Evolutionary conservation across 64 coral and sea anemone genomes (phyloP).

Genomic region (Pocillopora damicornis): DNA sequence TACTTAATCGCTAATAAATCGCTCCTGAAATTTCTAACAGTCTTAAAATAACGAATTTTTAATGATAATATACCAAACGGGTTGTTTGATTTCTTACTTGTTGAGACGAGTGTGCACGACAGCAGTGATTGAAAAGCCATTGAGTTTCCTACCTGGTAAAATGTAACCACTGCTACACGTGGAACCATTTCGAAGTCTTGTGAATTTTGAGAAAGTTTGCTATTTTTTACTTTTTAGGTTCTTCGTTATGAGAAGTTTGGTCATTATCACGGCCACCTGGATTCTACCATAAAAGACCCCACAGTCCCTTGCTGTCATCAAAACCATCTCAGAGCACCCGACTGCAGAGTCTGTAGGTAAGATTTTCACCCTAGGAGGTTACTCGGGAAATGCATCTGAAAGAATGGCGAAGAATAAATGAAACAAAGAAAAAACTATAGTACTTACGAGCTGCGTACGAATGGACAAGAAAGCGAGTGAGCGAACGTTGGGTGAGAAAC

Average conservation of each 20-base stretch:
- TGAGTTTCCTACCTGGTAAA: no score
- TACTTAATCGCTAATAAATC: neutral
- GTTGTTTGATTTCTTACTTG: no score
- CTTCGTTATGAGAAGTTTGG: slow-evolving; percentile 41
- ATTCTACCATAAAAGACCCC: slow-evolving; percentile 48
- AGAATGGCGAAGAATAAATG: no score
- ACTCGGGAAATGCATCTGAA: neutral
- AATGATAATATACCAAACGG: no score
- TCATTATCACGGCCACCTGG: slow-evolving; percentile 64
- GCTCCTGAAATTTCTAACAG: neutral
- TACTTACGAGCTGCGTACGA: no score
- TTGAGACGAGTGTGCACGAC: no score
- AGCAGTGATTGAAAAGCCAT: no score
- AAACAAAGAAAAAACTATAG: no score
- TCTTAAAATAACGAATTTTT: neutral
- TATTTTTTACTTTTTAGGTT: slow-evolving; percentile 14
- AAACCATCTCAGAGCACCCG: slow-evolving; percentile 10
- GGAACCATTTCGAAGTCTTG: no score
- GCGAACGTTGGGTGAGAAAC: no score
- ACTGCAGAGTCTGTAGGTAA: slow-evolving; percentile 65
- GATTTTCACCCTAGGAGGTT: neutral
- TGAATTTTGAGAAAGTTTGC: neutral
- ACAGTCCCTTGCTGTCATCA: slow-evolving; percentile 71
- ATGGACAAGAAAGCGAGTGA: no score
- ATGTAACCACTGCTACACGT: no score